These are phyloP conservation scores for Coilia nasus DNA, from an alignment of 2,797 vertebrate species.

Conservation along the genomic window DNA sequence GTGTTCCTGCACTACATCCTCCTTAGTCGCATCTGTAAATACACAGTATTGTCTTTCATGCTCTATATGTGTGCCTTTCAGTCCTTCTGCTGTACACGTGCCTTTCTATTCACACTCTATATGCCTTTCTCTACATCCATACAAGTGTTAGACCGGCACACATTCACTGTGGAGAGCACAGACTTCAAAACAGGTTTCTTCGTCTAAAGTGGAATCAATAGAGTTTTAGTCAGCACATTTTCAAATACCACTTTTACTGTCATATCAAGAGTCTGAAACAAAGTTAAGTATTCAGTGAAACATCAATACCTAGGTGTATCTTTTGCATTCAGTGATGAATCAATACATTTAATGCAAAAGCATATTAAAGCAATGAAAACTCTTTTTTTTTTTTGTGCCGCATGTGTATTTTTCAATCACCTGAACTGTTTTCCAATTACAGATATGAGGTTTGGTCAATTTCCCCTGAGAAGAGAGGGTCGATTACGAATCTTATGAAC, in stretches of 20 bases:
- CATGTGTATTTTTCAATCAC: constrained; percentile 42
- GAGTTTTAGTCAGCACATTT: background rate
- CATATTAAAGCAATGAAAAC: constrained; percentile 47
- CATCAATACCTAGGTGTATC: constrained; percentile 39
- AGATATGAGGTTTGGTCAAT: constrained; percentile 27
- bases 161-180: background rate
- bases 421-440: constrained; percentile 44
- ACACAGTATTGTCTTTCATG: background rate
- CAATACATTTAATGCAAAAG: constrained; percentile 44
- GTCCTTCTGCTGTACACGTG: no score
- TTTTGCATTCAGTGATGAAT: constrained; percentile 41
- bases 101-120: no score
- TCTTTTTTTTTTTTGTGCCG: background rate
- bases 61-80: no score
- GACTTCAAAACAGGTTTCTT: background rate
- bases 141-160: background rate
- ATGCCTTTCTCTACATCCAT: no score
- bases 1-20: background rate
- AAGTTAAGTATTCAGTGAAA: constrained; percentile 40
- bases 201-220: background rate
- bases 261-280: constrained; percentile 13
- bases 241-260: constrained; percentile 8
- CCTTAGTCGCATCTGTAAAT: background rate
- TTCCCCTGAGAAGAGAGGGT: constrained; percentile 33
- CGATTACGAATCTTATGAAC: constrained; percentile 40